These are phyloP conservation scores for Dynastes maya DNA, from an alignment of 2,888 invertebrate species.

Conservation along the genomic window DNA sequence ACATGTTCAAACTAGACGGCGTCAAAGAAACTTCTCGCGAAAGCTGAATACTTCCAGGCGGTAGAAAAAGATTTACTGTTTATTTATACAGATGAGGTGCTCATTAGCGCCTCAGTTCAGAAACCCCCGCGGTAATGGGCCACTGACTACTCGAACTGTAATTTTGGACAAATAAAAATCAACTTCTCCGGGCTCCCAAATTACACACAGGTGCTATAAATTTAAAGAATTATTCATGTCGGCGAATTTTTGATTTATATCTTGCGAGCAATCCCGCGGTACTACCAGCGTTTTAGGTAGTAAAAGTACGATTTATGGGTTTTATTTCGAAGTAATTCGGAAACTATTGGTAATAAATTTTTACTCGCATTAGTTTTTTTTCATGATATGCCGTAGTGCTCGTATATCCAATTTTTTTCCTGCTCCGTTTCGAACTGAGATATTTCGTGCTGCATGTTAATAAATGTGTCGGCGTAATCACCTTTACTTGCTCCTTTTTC, in stretches of 20 bases:
- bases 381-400: neutral
- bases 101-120: conserved; percentile 57
- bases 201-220: conserved; percentile 37
- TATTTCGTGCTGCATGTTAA: conserved; percentile 42
- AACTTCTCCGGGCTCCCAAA: conserved; percentile 7
- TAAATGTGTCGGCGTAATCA: conserved; percentile 35
- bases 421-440: conserved; percentile 19
- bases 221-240: conserved; percentile 39
- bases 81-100: conserved; percentile 62
- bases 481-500: conserved; percentile 29
- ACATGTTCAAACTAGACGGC: conserved; percentile 17
- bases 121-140: conserved; percentile 7
- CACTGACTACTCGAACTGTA: conserved; percentile 31
- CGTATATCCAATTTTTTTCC: conserved; percentile 28
- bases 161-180: conserved; percentile 41
- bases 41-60: conserved; percentile 15
- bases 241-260: conserved; percentile 40
- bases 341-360: conserved; percentile 46
- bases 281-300: conserved; percentile 14
- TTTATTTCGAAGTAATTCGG: conserved; percentile 44
- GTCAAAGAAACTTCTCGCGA: conserved; percentile 44
- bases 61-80: conserved; percentile 59
- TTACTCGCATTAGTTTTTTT: conserved; percentile 24
- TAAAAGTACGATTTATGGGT: conserved; percentile 37
- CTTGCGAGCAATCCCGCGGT: conserved; percentile 8